phyloP scores from a whole-genome alignment of 2,113 vertebrate species.

The Malurus cyaneus region DNA sequence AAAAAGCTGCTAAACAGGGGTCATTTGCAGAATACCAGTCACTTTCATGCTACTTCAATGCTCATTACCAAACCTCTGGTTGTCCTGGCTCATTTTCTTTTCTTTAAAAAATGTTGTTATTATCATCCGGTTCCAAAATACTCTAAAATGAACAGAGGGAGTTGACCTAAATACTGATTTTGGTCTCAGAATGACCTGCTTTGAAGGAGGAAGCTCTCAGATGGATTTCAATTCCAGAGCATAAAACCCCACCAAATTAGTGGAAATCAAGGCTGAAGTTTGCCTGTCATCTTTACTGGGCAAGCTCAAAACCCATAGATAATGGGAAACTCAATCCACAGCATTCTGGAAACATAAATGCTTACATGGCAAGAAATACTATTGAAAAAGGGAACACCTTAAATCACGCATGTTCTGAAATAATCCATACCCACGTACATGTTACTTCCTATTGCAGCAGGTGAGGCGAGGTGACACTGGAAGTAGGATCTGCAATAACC shows the following conservation, averaged over 20 bases:
- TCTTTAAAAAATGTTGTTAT: background rate
- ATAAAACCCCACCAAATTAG: background rate
- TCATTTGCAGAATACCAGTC: constrained; percentile 27
- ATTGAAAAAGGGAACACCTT: background rate
- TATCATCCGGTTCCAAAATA: background rate
- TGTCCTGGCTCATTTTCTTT: background rate
- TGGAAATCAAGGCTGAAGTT: background rate
- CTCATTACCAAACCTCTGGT: constrained; percentile 3
- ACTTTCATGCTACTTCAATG: constrained; percentile 40
- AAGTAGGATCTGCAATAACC: background rate
- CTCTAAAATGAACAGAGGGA: background rate
- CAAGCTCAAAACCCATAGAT: background rate
- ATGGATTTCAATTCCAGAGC: background rate
- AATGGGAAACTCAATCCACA: background rate
- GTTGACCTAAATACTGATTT: background rate
- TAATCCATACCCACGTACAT: accelerated
- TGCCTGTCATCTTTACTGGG: background rate
- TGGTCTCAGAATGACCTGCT: background rate
- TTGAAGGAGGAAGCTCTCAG: background rate
- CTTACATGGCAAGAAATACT: background rate
- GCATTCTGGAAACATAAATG: background rate
- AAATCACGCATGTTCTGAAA: background rate
- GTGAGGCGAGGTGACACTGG: background rate
- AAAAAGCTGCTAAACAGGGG: constrained; percentile 33
- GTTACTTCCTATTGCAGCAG: background rate